Conservation (phyloP, 1,140 invertebrate genomes). For the Ruditapes philippinarum region DNA sequence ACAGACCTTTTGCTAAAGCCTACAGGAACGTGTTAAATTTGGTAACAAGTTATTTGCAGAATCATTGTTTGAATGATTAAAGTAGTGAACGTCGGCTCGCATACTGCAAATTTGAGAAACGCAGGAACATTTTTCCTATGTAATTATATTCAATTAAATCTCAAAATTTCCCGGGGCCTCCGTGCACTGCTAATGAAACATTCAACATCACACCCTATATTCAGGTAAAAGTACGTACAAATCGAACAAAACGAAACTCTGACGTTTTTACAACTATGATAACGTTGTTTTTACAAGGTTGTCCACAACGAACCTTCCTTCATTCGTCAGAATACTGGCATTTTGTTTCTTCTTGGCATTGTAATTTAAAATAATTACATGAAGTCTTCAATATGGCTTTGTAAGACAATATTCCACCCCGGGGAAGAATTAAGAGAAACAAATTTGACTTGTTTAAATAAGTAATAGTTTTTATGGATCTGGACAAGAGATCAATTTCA, state of each 20-base stretch:
- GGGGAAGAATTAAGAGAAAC: background rate
- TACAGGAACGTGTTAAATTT: background rate
- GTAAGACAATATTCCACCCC: background rate
- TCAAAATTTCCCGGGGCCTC: background rate
- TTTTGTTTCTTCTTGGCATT: background rate
- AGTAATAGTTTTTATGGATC: background rate
- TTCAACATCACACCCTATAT: background rate
- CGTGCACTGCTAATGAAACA: background rate
- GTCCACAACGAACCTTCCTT: background rate
- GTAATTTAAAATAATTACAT: conserved; percentile 15
- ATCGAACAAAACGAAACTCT: background rate
- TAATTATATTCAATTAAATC: background rate
- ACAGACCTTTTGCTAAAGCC: background rate
- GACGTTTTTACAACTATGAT: background rate
- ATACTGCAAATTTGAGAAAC: background rate
- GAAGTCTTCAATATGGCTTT: conserved; percentile 7
- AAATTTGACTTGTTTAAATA: conserved; percentile 3
- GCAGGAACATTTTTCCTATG: background rate
- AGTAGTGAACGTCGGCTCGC: background rate
- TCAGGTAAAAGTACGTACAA: background rate
- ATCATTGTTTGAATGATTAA: background rate
- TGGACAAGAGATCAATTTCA: no score
- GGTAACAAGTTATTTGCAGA: background rate
- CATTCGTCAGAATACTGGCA: conserved; percentile 16
- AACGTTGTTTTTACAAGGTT: background rate